These are phyloP conservation scores for Eufriesea mexicana DNA, from an alignment of 1,140 invertebrate genomes.

Conservation along the genomic window DNA sequence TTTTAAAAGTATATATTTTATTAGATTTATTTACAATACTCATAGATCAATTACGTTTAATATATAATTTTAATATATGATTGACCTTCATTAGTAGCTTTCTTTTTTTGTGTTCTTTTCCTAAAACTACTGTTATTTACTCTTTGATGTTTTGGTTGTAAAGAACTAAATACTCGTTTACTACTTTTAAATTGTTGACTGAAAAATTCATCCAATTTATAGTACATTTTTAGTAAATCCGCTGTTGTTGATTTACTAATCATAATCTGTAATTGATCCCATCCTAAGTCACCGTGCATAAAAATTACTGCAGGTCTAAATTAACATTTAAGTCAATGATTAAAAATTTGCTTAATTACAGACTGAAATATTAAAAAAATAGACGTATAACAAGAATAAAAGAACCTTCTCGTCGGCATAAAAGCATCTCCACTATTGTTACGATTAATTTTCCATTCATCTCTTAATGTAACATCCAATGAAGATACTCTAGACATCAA, in stretches of 20 bases:
- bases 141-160: slow-evolving; percentile 84
- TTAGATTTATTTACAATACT: neutral
- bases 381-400: neutral
- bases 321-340: neutral
- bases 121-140: slow-evolving; percentile 82
- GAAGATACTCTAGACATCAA: slow-evolving; percentile 94
- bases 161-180: slow-evolving; percentile 93
- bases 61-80: neutral
- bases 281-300: slow-evolving; percentile 94
- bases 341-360: slow-evolving; percentile 17
- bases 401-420: slow-evolving; percentile 83
- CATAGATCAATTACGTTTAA: neutral
- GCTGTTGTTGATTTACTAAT: slow-evolving; percentile 98
- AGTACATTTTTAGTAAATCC: slow-evolving; percentile 97
- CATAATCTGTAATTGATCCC: slow-evolving; percentile 98
- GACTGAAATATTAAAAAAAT: neutral
- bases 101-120: slow-evolving; percentile 79
- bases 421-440: slow-evolving; percentile 80
- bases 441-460: slow-evolving; percentile 90
- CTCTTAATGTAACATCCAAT: slow-evolving; percentile 89
- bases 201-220: slow-evolving; percentile 98
- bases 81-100: slow-evolving; percentile 73
- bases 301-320: slow-evolving; percentile 93
- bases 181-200: slow-evolving; percentile 97
- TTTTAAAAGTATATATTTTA: slow-evolving; percentile 18